Base-by-base conservation (phyloP, 1,140 invertebrate species). In the Orchesella cincta region DNA sequence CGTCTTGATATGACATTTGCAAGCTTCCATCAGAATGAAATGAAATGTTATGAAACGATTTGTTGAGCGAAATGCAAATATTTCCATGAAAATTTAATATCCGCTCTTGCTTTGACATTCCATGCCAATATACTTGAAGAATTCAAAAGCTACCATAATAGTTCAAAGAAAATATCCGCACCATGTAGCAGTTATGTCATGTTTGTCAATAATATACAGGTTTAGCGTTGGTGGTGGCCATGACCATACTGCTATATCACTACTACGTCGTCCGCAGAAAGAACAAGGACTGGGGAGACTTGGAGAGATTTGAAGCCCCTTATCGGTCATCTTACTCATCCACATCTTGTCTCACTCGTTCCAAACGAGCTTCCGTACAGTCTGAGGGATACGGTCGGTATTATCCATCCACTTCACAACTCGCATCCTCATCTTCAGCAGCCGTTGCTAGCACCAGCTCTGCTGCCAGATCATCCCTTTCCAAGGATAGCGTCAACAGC, bases 401-500 rank as follows among this genome's bases (percentile, higher is more conserved):
- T 31, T 51, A 28, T 39, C 18, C 14, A 14, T 31, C 5, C 8
- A 73, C 39, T 14, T 26, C 71, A 14, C n/a, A 23, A 64, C 29
- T 31, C 5, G 57, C n/a, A 14, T 5, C 5, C 8, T 8, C 5
- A 34, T 54, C 29, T 57, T 31, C 20, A 5, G n/a, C 52, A 16
- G 18, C 31, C 20, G 34, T 18, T 12, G 64, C 29, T 64, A 76
- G 78, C 74, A 74, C 76, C 89, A 83, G 89, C 89, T 71, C 84
- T 90, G 75, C 90, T 28, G 89, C 90, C 29, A 88, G 90, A 77
- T 90, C 90, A 79, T 91, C 90, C 90, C 88, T 90, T 57, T 89
- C 90, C 1, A 90, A 91, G 83, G 91, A 91, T 82, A 85, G 90
- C 73, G 86, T 91, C 16, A 90, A 91, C 83, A 90, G 89, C n/a